Evolutionary conservation across 1,140 invertebrate genomes (phyloP).

Genomic region (Aphaenogaster rudis): DNA sequence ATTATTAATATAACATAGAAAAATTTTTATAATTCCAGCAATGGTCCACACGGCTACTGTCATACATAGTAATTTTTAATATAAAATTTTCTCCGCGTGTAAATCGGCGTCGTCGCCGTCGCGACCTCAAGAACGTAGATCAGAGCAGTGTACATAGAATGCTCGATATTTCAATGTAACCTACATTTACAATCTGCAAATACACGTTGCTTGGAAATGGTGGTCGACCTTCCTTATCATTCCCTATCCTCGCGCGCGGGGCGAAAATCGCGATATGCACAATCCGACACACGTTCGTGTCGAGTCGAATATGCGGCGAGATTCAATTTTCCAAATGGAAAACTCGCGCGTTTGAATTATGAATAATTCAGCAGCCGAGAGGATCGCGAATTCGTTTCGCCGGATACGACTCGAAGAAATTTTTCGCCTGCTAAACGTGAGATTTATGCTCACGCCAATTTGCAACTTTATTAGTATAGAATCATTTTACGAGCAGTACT

Average conservation of each 20-base stretch:
- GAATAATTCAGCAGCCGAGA: constrained; percentile 27
- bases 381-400: not conserved
- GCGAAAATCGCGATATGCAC: not conserved
- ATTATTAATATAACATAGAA: no score
- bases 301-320: not conserved
- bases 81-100: not conserved
- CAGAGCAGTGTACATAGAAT: constrained; percentile 75
- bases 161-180: constrained; percentile 62
- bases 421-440: not conserved
- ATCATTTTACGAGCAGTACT: not conserved
- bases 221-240: not conserved
- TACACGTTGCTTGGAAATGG: constrained; percentile 66
- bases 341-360: not conserved
- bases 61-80: no score
- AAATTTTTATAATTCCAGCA: no score
- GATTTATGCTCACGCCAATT: not conserved
- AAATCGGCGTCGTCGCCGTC: constrained; percentile 26
- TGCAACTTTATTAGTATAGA: not conserved
- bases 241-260: not conserved
- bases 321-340: constrained; percentile 27
- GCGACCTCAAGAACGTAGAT: constrained; percentile 50
- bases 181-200: constrained; percentile 70
- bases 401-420: not conserved
- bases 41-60: no score
- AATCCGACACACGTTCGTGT: not conserved